Conservation (phyloP, 2,888 invertebrate genomes). For the Aleiodes alternator region DNA sequence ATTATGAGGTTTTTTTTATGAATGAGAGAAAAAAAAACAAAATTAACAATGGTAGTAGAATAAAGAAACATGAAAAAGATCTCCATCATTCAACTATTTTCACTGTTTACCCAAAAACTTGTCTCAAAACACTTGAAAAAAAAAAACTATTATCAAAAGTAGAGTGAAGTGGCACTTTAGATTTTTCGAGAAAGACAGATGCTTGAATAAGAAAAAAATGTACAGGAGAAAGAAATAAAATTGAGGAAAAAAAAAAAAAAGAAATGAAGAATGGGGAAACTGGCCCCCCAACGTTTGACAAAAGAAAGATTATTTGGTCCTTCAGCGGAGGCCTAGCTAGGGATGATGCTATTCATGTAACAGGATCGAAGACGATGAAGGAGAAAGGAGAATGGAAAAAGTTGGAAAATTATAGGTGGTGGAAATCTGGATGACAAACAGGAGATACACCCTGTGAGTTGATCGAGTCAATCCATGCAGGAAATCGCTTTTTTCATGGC, state of each 20-base stretch:
- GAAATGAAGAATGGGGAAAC: conserved; percentile 44
- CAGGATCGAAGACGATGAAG: conserved; percentile 59
- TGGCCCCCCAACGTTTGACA: conserved; percentile 55
- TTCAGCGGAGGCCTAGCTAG: conserved; percentile 49
- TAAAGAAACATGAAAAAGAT: neutral
- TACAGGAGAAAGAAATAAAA: conserved; percentile 23
- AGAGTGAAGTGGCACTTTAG: conserved; percentile 45
- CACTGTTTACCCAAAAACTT: conserved; percentile 16
- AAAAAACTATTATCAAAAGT: conserved; percentile 24
- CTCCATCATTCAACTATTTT: neutral
- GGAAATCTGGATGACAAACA: conserved; percentile 72
- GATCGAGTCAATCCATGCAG: conserved; percentile 70
- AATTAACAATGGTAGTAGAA: conserved; percentile 11
- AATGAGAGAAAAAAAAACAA: neutral
- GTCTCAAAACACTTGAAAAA: conserved; percentile 25
- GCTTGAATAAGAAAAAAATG: conserved; percentile 19
- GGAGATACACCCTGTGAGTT: conserved; percentile 62
- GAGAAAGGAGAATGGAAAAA: conserved; percentile 60
- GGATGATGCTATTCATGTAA: conserved; percentile 63
- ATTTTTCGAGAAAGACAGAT: conserved; percentile 39
- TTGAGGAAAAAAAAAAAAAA: conserved; percentile 12
- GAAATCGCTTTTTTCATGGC: conserved; percentile 67
- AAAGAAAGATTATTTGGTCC: conserved; percentile 61
- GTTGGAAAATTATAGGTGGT: conserved; percentile 73
- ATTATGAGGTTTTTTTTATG: conserved; percentile 6